Base-by-base conservation (phyloP, 2,888 invertebrate genomes). In the Hofmannophila pseudospretella region DNA sequence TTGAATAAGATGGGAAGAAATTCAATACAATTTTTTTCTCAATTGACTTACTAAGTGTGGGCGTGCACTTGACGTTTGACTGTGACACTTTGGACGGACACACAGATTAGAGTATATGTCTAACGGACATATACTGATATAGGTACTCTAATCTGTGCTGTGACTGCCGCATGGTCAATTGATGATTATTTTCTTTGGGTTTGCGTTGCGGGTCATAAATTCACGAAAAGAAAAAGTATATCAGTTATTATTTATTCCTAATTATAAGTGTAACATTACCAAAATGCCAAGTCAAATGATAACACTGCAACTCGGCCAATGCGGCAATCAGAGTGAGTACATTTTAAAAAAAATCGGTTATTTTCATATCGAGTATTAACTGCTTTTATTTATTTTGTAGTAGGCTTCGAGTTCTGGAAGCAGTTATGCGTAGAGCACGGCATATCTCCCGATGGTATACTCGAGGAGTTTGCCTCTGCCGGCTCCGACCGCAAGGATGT, bases 391-490 rank as follows among this genome's bases (percentile, higher is more conserved):
- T 33, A 10, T 19, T 35, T 46, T 57, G 35, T 47, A 79, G 87
- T 88, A 60, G 99, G 99, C 20, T 98, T 98, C 82, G 99, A 99
- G 79, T 99, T 99, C 86, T 99, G 99, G 99, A 98, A 99, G 74
- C 94, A 97, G 65, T 85, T 99, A 34, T 99, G 99, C 75, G 91
- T 94, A 35, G 99, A 99, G 69, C 99, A 99, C 82, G 99, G 97
- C 0, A 99, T 99, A 55, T 97, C 95, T 57, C 96, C 96, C 1
- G 97, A 97, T 67, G 99, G 99, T 11, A 96, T 96, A 42, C 84
- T 98, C 39, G 96, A 98, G 71, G 95, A 96, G 55, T 96, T 93
- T 75, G 97, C 97, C 0, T 94, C 94, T 2, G 97, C 98, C 62
- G 97, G 96, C 4, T 92, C 94, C 1, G 98, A 99, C 73, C 90